phyloP scores from a whole-genome alignment of 2,888 invertebrate genomes.

The Neoitamus cyanurus region DNA sequence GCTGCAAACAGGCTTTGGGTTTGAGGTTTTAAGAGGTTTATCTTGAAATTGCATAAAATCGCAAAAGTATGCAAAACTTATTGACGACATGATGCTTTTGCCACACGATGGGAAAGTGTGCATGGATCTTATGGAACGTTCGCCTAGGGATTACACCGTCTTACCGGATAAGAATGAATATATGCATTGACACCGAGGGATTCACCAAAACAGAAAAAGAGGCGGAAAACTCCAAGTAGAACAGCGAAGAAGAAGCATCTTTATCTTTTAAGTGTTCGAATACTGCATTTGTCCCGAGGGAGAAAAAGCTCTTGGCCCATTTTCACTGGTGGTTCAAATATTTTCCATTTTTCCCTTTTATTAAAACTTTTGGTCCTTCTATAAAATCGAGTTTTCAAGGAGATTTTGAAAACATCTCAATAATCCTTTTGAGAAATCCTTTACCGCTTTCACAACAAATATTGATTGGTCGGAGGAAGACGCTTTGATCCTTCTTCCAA shows the following conservation, averaged over 20 bases:
- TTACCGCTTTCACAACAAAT: background rate
- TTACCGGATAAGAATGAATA: background rate
- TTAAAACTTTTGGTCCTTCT: background rate
- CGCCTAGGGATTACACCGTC: background rate
- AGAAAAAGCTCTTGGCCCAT: background rate
- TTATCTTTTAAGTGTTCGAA: conserved; percentile 1
- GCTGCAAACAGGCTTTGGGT: background rate
- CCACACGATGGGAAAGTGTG: background rate
- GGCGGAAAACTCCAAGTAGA: background rate
- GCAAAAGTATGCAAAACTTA: background rate
- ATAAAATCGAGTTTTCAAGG: background rate
- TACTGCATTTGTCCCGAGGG: background rate
- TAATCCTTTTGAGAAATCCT: background rate
- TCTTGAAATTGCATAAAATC: background rate
- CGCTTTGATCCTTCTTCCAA: background rate
- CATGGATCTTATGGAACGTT: background rate
- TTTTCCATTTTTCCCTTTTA: background rate
- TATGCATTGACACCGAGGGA: background rate
- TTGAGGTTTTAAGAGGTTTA: background rate
- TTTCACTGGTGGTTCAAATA: background rate
- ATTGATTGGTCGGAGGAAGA: background rate
- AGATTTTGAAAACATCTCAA: background rate
- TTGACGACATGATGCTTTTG: background rate
- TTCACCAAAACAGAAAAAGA: background rate
- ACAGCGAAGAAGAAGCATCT: background rate